Evolutionary conservation across 2,797 vertebrate species (phyloP), one percentile per base, ranked within the genome.

Genomic region (Thunnus albacares): DNA sequence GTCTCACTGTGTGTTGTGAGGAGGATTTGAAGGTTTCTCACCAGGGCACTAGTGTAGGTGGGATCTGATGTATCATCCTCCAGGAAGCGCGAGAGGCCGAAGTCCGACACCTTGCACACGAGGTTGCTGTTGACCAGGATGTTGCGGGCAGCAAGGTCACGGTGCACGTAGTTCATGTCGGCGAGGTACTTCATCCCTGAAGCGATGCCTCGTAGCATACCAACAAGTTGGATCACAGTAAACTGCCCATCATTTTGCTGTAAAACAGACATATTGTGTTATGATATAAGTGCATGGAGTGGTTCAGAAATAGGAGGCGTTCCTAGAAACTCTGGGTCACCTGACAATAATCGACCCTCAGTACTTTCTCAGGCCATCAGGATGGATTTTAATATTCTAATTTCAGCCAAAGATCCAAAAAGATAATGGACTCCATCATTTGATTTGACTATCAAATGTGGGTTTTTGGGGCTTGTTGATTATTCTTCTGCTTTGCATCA

Each of bases 231-330:
- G 94, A 99, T 99, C 88, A 99, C 98, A 0, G 98, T 99, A 88
- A 99, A 99, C 94, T 99, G 98, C 22, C 98, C 98, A 0, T 99
- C 98, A 0, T 99, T 99, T 98, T 99, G 98, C 98, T 99, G 92
- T 9, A 60, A 73, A 80, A 78, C 56, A 87, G n/a, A 83, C 2
- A 62, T 4, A 35, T 0, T 45, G 28, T 24, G 26, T 81, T 71
- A 71, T 4, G 38, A 52, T 20, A 38, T 7, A 24, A 68, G 14
- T 10, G 13, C 24, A 28, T 14, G 22, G 26, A 67, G 13, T 0
- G 12, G 11, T 38, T 80, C 17, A 67, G 5, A 6, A 51, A 59
- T 2, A 57, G 2, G 30, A 59, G 35, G 14, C 13, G 3, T 30
- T 20, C 2, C 47, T 9, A 7, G 5, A 22, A 17, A 58, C 22